These are phyloP conservation scores for Oplegnathus fasciatus DNA, from an alignment of 2,113 vertebrate genomes.

Conservation along the genomic window DNA sequence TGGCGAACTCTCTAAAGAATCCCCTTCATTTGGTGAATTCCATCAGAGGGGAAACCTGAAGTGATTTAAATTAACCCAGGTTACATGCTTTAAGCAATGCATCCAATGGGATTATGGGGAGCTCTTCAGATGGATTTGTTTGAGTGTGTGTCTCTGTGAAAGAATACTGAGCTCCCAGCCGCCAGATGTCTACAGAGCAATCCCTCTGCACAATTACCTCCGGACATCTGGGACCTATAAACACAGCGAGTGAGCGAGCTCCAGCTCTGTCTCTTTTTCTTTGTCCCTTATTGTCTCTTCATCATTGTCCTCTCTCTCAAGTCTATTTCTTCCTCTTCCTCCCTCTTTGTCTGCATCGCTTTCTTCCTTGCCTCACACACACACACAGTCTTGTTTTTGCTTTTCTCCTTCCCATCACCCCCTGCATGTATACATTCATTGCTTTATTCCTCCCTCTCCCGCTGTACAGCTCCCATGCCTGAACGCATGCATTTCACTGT, in stretches of 20 bases:
- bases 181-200: constrained; percentile 80
- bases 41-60: constrained; percentile 42
- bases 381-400: background rate
- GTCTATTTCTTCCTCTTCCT: constrained; percentile 40
- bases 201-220: constrained; percentile 81
- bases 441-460: background rate
- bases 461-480: constrained; percentile 14
- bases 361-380: constrained; percentile 18
- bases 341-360: background rate
- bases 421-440: constrained; percentile 31
- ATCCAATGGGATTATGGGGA: constrained; percentile 67
- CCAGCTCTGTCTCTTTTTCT: constrained; percentile 33
- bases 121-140: constrained; percentile 62
- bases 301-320: constrained; percentile 54
- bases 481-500: constrained; percentile 12
- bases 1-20: constrained; percentile 17
- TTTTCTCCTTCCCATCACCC: background rate
- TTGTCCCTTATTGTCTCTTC: constrained; percentile 57
- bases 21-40: constrained; percentile 34
- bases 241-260: constrained; percentile 46
- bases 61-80: constrained; percentile 68
- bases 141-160: constrained; percentile 53
- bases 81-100: constrained; percentile 57
- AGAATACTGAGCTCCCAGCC: constrained; percentile 66
- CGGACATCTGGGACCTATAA: constrained; percentile 81